Percentiles rank a stretch among this genome's conserved stretches.
Conservation (phyloP, 1,140 invertebrate species). For the Solenopsis fugax region DNA sequence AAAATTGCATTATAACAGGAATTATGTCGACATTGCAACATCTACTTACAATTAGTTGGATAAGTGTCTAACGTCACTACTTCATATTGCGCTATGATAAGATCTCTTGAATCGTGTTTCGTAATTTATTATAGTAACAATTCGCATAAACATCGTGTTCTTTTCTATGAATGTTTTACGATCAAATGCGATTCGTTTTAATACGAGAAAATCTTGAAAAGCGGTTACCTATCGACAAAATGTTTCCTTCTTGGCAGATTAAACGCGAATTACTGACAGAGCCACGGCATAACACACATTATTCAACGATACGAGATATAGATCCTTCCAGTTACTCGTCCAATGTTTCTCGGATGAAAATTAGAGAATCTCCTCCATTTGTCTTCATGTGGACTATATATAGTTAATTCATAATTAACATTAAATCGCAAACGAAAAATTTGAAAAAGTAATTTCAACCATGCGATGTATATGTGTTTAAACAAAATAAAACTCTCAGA, state of each 20-base stretch:
- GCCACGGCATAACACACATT: background rate
- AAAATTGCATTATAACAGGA: background rate
- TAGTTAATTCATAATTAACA: background rate
- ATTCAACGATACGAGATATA: conserved; percentile 3
- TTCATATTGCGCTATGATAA: background rate
- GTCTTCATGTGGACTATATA: too few relatives aligned
- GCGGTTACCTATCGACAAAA: background rate
- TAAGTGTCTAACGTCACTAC: conserved; percentile 1
- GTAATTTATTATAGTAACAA: background rate
- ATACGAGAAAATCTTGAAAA: background rate
- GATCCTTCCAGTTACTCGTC: background rate
- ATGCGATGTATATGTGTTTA: background rate
- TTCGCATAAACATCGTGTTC: background rate
- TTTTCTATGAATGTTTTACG: background rate
- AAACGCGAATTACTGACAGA: background rate
- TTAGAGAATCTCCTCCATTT: background rate
- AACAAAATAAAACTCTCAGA: background rate
- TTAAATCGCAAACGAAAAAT: background rate
- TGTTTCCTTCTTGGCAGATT: background rate
- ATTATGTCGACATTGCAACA: background rate
- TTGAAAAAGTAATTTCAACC: background rate
- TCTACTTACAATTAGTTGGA: background rate
- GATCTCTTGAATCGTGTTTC: conserved; percentile 11
- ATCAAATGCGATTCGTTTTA: background rate
- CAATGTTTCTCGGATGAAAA: conserved; percentile 7